phyloP scores from a whole-genome alignment of 1,140 invertebrate genomes.

The Cyclargus thomasi region DNA sequence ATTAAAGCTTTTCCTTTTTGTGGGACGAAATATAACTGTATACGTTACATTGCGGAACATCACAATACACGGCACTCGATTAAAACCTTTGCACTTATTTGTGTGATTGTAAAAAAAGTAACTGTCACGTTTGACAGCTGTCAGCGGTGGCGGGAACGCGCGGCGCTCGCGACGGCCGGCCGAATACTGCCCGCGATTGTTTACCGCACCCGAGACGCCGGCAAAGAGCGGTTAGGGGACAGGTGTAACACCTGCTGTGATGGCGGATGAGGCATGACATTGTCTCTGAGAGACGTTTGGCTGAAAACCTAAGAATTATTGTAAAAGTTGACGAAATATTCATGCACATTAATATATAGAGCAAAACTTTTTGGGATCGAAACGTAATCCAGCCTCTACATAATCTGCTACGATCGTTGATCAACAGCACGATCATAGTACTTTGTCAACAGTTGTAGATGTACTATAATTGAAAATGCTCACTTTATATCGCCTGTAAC shows the following conservation, averaged over 20 bases:
- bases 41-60: background rate
- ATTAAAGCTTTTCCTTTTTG: constrained; percentile 12
- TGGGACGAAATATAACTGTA: constrained; percentile 8
- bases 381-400: no score
- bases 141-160: constrained; percentile 33
- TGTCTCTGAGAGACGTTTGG: background rate
- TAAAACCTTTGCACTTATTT: constrained; percentile 10
- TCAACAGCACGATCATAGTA: no score
- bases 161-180: constrained; percentile 52
- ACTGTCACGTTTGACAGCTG: constrained; percentile 34
- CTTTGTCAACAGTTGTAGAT: no score
- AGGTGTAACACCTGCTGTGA: background rate
- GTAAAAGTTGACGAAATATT: background rate
- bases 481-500: no score
- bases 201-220: constrained; percentile 50
- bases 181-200: constrained; percentile 62
- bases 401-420: no score
- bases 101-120: background rate
- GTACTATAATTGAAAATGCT: no score
- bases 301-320: background rate
- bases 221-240: constrained; percentile 24
- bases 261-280: background rate
- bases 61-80: constrained; percentile 7
- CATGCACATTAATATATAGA: no score
- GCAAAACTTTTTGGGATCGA: no score